Percentiles rank a stretch among this genome's conserved stretches.
Evolutionary conservation across 2,113 vertebrate species (phyloP).

Genomic region (Pampusana beccarii): DNA sequence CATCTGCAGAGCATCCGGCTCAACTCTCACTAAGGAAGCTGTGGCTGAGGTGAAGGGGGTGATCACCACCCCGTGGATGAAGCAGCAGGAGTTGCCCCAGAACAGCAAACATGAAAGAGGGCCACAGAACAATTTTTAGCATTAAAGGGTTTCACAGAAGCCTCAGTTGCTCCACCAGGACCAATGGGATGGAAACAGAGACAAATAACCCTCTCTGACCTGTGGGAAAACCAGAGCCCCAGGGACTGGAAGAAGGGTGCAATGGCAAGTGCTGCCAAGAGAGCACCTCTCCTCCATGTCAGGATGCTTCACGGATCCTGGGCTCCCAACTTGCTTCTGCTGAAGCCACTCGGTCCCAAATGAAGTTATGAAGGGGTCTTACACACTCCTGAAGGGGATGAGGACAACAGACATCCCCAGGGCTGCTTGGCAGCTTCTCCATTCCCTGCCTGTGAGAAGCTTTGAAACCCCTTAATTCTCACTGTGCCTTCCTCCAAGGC

Average conservation of each 20-base stretch:
- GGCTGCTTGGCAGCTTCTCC: neutral
- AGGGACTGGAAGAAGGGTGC: rapidly evolving
- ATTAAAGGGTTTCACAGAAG: neutral
- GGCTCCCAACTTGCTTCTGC: neutral
- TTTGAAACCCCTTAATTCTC: neutral
- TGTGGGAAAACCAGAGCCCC: neutral
- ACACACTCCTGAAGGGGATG: neutral
- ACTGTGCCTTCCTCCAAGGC: neutral
- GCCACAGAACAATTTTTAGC: neutral
- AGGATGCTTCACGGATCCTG: neutral
- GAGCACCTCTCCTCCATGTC: rapidly evolving
- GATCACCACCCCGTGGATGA: rapidly evolving
- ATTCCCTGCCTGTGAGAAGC: neutral
- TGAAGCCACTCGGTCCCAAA: neutral
- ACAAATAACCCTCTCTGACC: neutral
- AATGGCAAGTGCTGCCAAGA: neutral
- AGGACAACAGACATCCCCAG: neutral
- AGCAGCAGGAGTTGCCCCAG: neutral
- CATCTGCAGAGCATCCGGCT: neutral
- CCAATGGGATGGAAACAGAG: neutral
- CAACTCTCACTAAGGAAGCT: neutral
- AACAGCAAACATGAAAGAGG: neutral
- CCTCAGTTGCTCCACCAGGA: neutral
- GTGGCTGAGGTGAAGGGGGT: neutral
- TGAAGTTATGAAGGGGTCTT: neutral